Evolutionary conservation across 2,797 vertebrate genomes (phyloP).

Genomic region (Etheostoma nigrum): DNA sequence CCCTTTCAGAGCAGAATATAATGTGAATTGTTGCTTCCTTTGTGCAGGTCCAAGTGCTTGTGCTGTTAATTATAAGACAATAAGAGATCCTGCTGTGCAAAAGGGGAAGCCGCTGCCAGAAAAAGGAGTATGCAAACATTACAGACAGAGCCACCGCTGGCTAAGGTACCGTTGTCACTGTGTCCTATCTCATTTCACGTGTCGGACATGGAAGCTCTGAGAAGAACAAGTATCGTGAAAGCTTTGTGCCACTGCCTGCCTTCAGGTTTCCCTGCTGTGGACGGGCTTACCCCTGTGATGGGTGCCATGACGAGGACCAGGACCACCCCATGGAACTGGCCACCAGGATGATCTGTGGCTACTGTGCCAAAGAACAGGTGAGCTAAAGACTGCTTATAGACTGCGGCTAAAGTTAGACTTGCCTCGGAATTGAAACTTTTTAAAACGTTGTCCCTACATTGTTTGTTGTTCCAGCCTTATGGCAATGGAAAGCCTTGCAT

Average conservation of each 20-base stretch:
- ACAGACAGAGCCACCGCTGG: conserved; percentile 89
- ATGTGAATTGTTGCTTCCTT: not conserved
- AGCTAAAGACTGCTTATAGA: conserved; percentile 6
- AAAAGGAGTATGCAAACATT: conserved; percentile 87
- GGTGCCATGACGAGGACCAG: conserved; percentile 87
- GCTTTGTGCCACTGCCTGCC: not conserved
- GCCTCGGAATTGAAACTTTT: not conserved
- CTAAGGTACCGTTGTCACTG: conserved; percentile 78
- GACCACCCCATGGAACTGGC: conserved; percentile 89
- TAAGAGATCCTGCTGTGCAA: conserved; percentile 85
- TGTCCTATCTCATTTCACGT: not conserved
- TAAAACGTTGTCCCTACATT: not conserved
- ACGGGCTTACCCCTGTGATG: conserved; percentile 86
- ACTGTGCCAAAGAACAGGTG: conserved; percentile 90
- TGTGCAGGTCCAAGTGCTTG: conserved; percentile 62
- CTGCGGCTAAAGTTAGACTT: not conserved
- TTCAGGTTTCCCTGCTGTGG: conserved; percentile 89
- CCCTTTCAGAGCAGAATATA: not conserved
- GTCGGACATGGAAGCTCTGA: not conserved
- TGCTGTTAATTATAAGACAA: conserved; percentile 53
- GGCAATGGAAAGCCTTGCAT: conserved; percentile 84
- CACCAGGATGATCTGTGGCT: conserved; percentile 88
- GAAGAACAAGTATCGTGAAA: not conserved
- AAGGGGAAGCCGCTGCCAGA: conserved; percentile 87
- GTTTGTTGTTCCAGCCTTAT: conserved; percentile 76